Evolutionary conservation across 2,797 vertebrate genomes (phyloP), one percentile per base, ranked within the genome.

Genomic region (Coregonus suidteri): DNA sequence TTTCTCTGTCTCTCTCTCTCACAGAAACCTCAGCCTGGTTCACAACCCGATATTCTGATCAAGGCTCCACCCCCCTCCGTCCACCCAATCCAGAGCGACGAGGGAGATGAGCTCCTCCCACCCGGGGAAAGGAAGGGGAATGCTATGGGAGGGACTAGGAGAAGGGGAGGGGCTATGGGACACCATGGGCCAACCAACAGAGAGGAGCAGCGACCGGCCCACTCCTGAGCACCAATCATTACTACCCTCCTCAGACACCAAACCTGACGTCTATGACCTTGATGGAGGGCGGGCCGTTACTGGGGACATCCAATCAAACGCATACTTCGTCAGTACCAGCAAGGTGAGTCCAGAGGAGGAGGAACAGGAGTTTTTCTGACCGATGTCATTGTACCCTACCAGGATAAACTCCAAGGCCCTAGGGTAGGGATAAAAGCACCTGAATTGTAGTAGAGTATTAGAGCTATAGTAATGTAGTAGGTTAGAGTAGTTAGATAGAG

Each of bases 211-310:
- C 0, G 91, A 85, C 0, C 83, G 87, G 1, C 90, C 93, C 0
- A 93, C 93, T 0, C 98, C 98, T 0, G 97, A 99, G 98, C 98
- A 0, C 98, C 98, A 16, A 96, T 98, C 90, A 99, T 99, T 85
- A 95, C 92, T 91, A 99, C 88, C 96, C 97, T 1, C 98, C 98
- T 0, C 97, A 98, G 91, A 98, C 98, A 0, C 94, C 20, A 97
- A 95, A 14, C 95, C 97, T 0, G 95, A 98, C 31, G n/a, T 88
- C 0, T 99, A 99, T 81, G 95, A 92, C 83, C 91, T 99, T 87
- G 93, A 97, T 85, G 98, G 90, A 1, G 96, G 67, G 85, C 97
- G 0, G 98, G 97, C 1, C 93, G 94, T 0, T 96, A 97, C 0
- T 96, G 96, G 0, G 98, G 96, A 0, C 90, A 90, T 54, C 95